Conservation (phyloP, 2,797 vertebrate species). For the Cercopithecus neglectus region DNA sequence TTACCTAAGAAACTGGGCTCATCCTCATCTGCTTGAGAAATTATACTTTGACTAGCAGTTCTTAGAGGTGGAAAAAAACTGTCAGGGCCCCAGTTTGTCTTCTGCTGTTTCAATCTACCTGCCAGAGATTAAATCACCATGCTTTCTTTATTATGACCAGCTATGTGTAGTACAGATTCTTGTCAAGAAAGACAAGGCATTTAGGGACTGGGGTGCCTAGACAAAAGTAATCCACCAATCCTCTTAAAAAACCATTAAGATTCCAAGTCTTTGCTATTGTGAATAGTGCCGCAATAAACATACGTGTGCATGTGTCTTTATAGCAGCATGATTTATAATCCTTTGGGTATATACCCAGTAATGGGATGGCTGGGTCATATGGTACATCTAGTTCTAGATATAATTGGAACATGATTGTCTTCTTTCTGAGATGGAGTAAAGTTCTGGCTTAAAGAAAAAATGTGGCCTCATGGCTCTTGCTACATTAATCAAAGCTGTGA, state of each 20-base stretch:
- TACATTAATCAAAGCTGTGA: neutral
- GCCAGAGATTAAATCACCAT: neutral
- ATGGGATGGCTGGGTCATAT: too few species aligned
- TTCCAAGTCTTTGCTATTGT: too few species aligned
- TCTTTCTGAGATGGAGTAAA: neutral
- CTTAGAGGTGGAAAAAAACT: neutral
- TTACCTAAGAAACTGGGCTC: neutral
- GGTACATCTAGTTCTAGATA: too few species aligned
- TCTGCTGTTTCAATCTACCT: neutral
- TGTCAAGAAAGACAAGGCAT: neutral
- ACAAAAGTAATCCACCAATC: neutral
- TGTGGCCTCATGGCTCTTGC: accelerated
- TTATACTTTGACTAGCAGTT: neutral
- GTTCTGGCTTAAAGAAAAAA: neutral
- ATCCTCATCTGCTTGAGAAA: neutral
- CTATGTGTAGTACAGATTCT: neutral
- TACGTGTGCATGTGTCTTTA: too few species aligned
- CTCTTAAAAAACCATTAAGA: neutral
- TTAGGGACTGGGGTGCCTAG: neutral
- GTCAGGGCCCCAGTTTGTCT: neutral
- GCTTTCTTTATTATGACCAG: neutral
- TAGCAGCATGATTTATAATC: too few species aligned
- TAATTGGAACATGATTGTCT: neutral
- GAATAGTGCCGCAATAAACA: too few species aligned
- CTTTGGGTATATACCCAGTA: too few species aligned